Percentiles rank a stretch among this genome's conserved stretches.
Evolutionary conservation across 2,888 invertebrate species (phyloP).

Genomic region (Microplitis deprimator): DNA sequence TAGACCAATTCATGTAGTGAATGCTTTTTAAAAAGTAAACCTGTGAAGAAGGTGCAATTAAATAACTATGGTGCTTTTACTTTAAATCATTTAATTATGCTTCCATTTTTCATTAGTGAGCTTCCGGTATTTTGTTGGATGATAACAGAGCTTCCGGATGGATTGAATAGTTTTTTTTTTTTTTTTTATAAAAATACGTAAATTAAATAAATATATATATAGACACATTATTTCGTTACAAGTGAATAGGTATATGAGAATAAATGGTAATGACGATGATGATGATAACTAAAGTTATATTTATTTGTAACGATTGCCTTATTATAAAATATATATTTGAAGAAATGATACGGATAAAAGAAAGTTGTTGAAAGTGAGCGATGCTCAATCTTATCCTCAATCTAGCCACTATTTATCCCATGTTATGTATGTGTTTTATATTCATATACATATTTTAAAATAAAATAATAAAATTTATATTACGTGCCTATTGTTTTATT

Average conservation of each 20-base stretch:
- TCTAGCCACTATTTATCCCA: constrained; percentile 46
- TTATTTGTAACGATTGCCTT: constrained; percentile 57
- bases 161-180: background rate
- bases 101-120: constrained; percentile 5
- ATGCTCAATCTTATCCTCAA: background rate
- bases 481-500: background rate
- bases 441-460: constrained; percentile 69
- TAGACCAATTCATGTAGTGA: constrained; percentile 21
- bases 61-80: constrained; percentile 32
- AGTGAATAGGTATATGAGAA: constrained; percentile 28
- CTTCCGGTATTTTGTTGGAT: constrained; percentile 18
- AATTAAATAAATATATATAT: background rate
- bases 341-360: background rate
- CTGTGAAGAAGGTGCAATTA: constrained; percentile 18
- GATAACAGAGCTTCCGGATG: background rate
- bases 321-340: constrained; percentile 35
- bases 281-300: constrained; percentile 50
- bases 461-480: constrained; percentile 59
- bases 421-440: constrained; percentile 69
- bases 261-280: constrained; percentile 28
- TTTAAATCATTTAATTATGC: background rate
- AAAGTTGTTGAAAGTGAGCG: background rate
- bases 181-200: background rate
- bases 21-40: constrained; percentile 3
- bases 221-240: constrained; percentile 24